Conservation (phyloP, 2,113 vertebrate genomes). For the Thunnus maccoyii region DNA sequence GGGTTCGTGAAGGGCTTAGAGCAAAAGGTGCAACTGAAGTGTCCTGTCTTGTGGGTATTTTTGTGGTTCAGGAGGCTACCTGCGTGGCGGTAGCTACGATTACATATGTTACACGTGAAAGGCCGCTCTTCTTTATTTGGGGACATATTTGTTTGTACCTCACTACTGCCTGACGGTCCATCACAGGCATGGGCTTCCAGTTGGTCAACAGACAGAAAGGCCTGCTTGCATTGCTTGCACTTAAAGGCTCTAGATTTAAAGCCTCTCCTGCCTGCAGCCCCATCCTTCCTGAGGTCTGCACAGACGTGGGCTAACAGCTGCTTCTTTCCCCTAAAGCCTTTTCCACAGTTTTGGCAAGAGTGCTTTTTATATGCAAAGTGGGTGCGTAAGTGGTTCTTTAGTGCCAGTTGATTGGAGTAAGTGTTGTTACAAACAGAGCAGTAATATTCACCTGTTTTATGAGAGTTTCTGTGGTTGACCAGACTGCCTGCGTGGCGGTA, state of each 20-base stretch:
- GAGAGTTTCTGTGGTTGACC: constrained; percentile 93
- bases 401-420: constrained; percentile 90
- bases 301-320: constrained; percentile 86
- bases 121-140: constrained; percentile 77
- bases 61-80: constrained; percentile 87
- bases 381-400: constrained; percentile 92
- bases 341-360: constrained; percentile 88
- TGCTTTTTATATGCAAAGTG: constrained; percentile 88
- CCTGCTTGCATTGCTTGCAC: constrained; percentile 76
- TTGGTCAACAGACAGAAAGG: constrained; percentile 71
- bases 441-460: constrained; percentile 90
- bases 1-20: constrained; percentile 86
- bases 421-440: constrained; percentile 90
- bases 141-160: background rate
- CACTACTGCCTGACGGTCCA: constrained; percentile 23
- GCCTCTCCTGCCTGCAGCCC: constrained; percentile 33
- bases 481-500: constrained; percentile 93
- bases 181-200: constrained; percentile 73
- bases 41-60: constrained; percentile 85
- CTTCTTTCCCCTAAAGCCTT: constrained; percentile 88
- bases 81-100: constrained; percentile 84
- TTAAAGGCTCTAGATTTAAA: constrained; percentile 61
- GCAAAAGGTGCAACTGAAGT: constrained; percentile 86
- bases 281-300: constrained; percentile 72
- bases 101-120: constrained; percentile 85